phyloP scores from a whole-genome alignment of 2,113 vertebrate species.

The Guaruba guarouba region DNA sequence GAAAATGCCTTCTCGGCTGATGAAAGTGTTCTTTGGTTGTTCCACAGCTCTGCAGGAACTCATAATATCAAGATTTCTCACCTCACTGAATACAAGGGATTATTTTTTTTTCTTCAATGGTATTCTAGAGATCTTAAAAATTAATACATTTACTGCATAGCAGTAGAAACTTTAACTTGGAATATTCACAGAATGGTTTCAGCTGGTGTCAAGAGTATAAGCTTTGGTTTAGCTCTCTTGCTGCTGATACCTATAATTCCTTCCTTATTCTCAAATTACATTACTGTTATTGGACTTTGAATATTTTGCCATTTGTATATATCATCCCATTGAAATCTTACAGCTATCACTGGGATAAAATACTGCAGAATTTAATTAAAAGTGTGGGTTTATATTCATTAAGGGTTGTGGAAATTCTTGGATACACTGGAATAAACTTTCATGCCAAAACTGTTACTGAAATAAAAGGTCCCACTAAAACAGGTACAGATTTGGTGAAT shows the following conservation, averaged over 20 bases:
- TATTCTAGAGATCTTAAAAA: neutral
- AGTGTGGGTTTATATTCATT: neutral
- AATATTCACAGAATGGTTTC: neutral
- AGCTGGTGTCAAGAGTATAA: neutral
- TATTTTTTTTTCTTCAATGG: neutral
- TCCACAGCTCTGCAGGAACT: neutral
- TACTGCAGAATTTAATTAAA: neutral
- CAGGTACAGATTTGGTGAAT: neutral
- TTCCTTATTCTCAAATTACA: neutral
- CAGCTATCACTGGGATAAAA: neutral
- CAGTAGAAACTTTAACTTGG: neutral
- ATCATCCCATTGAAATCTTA: neutral
- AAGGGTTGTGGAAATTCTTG: neutral
- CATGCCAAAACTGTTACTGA: neutral
- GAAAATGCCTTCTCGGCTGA: neutral
- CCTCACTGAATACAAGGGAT: neutral
- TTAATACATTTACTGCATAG: neutral
- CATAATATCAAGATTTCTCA: constrained; percentile 1
- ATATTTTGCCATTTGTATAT: neutral
- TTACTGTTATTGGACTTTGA: neutral
- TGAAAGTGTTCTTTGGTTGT: neutral
- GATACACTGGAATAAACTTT: neutral
- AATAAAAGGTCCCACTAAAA: neutral
- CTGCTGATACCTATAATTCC: neutral
- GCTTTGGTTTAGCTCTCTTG: neutral